Percentiles rank a stretch among this genome's conserved stretches.
Conservation (phyloP, 2,113 vertebrate genomes). For the Apteryx owenii region DNA sequence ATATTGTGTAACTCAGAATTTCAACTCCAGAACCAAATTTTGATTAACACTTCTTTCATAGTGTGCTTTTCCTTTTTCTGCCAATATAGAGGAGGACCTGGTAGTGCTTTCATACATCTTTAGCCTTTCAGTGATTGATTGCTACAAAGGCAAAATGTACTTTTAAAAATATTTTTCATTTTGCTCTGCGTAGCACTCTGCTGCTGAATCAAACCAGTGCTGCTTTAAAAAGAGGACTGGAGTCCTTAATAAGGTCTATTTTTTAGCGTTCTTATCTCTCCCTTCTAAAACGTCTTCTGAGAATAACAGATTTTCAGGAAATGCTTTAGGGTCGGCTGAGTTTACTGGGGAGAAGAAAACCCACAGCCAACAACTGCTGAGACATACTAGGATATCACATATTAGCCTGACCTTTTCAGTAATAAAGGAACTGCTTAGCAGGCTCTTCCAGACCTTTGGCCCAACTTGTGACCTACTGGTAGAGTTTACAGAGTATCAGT, state of each 20-base stretch:
- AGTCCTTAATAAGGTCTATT: background rate
- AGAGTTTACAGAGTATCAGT: background rate
- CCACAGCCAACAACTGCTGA: background rate
- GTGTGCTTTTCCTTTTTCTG: background rate
- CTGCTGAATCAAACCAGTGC: background rate
- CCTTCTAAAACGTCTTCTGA: background rate
- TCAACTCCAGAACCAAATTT: background rate
- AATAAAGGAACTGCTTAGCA: background rate
- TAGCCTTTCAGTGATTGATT: background rate
- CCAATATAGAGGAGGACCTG: background rate
- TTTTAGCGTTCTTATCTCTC: background rate
- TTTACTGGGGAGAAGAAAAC: background rate
- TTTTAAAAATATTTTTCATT: background rate
- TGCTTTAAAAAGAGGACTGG: background rate
- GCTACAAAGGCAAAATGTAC: background rate
- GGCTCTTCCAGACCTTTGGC: background rate
- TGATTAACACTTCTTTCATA: background rate
- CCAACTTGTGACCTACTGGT: background rate
- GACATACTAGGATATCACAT: background rate
- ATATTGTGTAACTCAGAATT: background rate
- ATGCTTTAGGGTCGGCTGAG: background rate
- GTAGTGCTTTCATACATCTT: background rate
- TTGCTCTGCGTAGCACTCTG: background rate
- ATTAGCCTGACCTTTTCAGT: background rate
- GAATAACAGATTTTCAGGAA: background rate